These are phyloP conservation scores for Schizaphis graminum DNA, from an alignment of 2,888 invertebrate species.

Conservation along the genomic window DNA sequence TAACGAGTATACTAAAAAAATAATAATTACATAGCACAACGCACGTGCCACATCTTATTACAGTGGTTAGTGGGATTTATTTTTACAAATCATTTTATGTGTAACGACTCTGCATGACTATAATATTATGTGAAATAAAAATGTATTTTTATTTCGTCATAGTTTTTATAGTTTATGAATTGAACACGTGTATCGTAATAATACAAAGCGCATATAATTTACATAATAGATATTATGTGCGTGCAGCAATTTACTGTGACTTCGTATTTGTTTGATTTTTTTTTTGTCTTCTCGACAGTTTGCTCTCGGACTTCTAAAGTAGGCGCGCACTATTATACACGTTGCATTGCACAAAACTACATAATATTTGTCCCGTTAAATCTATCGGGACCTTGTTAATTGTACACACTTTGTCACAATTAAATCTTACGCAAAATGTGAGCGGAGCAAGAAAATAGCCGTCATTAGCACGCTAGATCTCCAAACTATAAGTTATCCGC, in stretches of 20 bases:
- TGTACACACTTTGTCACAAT: conserved; percentile 7
- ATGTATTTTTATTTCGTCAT: no score
- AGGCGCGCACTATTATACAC: not conserved
- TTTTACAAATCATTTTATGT: no score
- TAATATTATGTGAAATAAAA: not conserved
- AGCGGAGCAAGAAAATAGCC: conserved; percentile 31
- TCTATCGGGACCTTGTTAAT: conserved; percentile 41
- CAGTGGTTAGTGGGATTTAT: not conserved
- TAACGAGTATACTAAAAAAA: not conserved
- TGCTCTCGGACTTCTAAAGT: not conserved
- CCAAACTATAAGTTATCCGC: conserved; percentile 26
- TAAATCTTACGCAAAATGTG: conserved; percentile 35
- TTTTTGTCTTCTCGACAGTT: not conserved
- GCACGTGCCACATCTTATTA: no score
- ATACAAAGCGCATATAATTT: not conserved
- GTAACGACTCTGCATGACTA: no score
- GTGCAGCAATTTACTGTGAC: no score
- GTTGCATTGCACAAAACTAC: not conserved
- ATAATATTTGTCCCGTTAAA: conserved; percentile 7
- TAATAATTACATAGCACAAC: not conserved
- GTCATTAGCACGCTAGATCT: conserved; percentile 46
- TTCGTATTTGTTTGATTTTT: not conserved
- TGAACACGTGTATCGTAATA: not conserved
- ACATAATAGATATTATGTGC: not conserved
- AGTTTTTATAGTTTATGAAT: not conserved